phyloP scores from a whole-genome alignment of 2,113 vertebrate genomes.

The Pelobates fuscus region DNA sequence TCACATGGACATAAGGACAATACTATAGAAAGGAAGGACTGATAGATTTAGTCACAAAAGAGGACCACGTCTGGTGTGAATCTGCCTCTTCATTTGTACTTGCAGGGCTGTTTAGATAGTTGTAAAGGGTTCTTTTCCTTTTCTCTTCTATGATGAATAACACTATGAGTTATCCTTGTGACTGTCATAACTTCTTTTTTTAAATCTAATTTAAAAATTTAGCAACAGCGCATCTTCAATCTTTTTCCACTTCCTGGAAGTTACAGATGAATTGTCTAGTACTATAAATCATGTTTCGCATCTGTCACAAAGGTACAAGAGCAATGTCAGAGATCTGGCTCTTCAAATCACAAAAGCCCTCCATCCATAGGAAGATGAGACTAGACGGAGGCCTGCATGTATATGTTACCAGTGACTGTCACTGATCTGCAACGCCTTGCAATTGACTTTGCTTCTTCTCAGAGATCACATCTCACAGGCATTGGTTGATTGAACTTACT shows the following conservation, averaged over 20 bases:
- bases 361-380: no score
- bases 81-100: no score
- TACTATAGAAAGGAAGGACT: no score
- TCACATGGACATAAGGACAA: no score
- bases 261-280: constrained; percentile 12
- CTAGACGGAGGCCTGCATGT: not conserved
- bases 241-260: not conserved
- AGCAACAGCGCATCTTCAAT: not conserved
- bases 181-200: no score
- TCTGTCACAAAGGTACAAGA: constrained; percentile 16
- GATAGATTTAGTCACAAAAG: no score
- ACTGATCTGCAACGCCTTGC: constrained; percentile 29
- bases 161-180: no score
- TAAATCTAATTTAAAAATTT: not conserved
- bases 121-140: no score
- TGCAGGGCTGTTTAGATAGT: no score
- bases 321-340: constrained; percentile 9
- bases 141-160: no score
- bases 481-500: constrained; percentile 27
- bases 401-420: constrained; percentile 23
- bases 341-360: no score
- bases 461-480: constrained; percentile 28
- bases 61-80: no score
- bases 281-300: constrained; percentile 31
- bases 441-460: constrained; percentile 18